Conservation (phyloP, 2,113 vertebrate species). For the Cryptotis parvus region DNA sequence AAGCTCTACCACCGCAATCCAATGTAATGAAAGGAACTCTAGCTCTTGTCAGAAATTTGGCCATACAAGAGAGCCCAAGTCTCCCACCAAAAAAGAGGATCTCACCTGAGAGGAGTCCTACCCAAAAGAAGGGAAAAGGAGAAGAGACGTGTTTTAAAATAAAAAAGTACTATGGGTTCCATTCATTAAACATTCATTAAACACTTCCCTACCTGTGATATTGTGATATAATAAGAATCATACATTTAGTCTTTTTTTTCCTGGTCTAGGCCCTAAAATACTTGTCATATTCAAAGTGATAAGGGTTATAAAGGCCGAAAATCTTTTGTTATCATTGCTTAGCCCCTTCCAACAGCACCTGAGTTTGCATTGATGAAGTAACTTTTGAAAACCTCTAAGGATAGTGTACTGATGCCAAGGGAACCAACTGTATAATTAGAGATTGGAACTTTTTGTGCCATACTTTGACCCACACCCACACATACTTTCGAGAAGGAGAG, state of each 20-base stretch:
- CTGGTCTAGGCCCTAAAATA: neutral
- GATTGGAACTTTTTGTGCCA: neutral
- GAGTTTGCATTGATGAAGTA: slow-evolving; percentile 12
- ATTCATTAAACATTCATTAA: neutral
- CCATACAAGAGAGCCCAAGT: no score
- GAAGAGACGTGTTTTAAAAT: no score
- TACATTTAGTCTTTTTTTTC: neutral
- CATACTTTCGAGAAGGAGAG: neutral
- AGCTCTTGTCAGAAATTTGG: no score
- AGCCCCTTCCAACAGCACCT: neutral
- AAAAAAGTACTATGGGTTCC: no score
- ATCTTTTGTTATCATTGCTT: neutral
- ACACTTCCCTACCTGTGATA: neutral
- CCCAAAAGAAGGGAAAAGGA: no score
- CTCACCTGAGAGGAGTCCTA: no score
- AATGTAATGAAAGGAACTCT: no score
- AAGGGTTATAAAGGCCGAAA: neutral
- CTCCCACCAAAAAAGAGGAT: no score
- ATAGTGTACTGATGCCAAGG: neutral
- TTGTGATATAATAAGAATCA: neutral
- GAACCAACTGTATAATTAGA: neutral
- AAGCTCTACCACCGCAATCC: no score
- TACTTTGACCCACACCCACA: neutral
- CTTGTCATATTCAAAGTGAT: slow-evolving; percentile 6
- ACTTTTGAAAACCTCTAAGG: neutral